phyloP scores from a whole-genome alignment of 2,113 vertebrate species.

The Narcine bancroftii region DNA sequence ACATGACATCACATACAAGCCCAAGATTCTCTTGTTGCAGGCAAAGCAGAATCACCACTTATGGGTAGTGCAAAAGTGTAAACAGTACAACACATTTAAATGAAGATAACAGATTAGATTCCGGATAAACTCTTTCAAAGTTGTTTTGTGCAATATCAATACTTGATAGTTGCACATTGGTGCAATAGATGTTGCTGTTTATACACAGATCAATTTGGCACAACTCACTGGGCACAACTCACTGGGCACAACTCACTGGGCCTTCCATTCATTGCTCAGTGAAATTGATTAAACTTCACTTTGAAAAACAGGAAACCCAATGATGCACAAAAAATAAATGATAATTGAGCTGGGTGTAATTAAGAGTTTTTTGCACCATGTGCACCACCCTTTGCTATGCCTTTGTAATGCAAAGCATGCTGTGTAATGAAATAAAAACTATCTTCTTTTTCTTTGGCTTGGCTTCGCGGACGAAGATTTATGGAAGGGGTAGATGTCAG shows the following conservation, averaged over 20 bases:
- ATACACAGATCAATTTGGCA: not conserved
- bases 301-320: not conserved
- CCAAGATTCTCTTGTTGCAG: too few species aligned
- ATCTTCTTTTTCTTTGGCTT: too few species aligned
- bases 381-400: not conserved
- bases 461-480: too few species aligned
- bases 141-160: not conserved
- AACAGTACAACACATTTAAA: not conserved
- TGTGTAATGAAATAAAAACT: not conserved
- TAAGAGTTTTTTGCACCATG: not conserved
- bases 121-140: not conserved
- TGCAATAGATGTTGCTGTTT: not conserved
- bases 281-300: constrained; percentile 10
- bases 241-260: too few species aligned
- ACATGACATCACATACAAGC: too few species aligned
- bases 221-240: too few species aligned
- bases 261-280: not conserved
- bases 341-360: not conserved
- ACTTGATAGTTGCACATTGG: not conserved
- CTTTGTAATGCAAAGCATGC: not conserved
- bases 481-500: too few species aligned
- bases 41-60: too few species aligned
- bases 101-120: not conserved
- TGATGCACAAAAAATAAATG: constrained; percentile 19
- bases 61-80: too few species aligned